Base-by-base conservation (phyloP, 2,797 vertebrate species). In the Syncerus caffer region DNA sequence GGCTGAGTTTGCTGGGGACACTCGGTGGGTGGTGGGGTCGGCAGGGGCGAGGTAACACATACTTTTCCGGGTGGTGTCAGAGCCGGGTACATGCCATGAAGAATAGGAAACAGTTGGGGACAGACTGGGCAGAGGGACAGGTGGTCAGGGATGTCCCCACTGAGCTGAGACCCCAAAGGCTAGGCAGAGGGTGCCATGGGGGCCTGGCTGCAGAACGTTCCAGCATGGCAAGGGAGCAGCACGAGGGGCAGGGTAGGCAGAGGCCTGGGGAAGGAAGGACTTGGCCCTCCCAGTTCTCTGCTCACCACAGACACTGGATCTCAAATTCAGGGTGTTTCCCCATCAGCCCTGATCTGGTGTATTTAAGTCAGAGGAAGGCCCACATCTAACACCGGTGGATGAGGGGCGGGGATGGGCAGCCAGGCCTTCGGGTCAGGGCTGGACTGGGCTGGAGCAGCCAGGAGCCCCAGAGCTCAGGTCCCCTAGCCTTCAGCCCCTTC, bases 11-110 rank as follows among this genome's bases (percentile, higher is more conserved):
- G 4, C 78, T 34, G 45, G 23, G 13, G 27, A 45, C 3, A 6
- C n/a, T 55, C 7, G 0, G 47, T 8, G 9, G 38, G 19, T 1
- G 1, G 64, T 1, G 23, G 17, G 76, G 47, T 14, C 16, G 9
- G 14, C 29, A 7, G 1, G 23, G 4, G 38, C 12, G 0, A 27
- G 16, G 17, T n/a, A 9, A 58, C n/a, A 38, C 4, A 38, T 21
- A 29, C 5, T 1, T 14, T 0, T 19, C 21, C n/a, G 21, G 47
- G 27, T 4, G 38, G 12, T 27, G 14, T 51, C 3, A 0, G 45
- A 15, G 86, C 2, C 0, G 8, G 2, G 0, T 14, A 2, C 0
- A 1, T 0, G 0, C 23, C 8, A 0, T 1, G 23, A 87, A 2
- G 74, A 27, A 78, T 31, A n/a, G 4, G 55, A 51, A 25, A 27